These are phyloP conservation scores for Drosophila setosimentum DNA, from an alignment of 2,888 invertebrate species.

Conservation along the genomic window DNA sequence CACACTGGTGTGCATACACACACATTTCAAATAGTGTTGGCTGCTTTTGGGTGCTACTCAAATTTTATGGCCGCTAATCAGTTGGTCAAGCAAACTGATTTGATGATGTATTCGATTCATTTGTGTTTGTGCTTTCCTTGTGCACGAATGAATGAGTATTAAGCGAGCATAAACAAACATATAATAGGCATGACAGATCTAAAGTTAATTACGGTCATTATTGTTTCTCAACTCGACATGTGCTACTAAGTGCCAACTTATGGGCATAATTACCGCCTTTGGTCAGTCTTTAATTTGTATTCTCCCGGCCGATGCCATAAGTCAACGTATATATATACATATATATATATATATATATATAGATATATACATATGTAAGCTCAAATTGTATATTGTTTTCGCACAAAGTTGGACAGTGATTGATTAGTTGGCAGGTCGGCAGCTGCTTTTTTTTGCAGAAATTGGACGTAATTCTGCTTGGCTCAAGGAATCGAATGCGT, in stretches of 20 bases:
- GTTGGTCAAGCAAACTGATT: constrained; percentile 23
- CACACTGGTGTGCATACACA: neutral
- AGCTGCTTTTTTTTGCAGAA: constrained; percentile 19
- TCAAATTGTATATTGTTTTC: constrained; percentile 1
- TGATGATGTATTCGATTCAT: constrained; percentile 18
- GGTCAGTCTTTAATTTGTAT: constrained; percentile 11
- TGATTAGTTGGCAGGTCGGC: constrained; percentile 53
- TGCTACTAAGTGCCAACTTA: constrained; percentile 62
- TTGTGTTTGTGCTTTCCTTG: constrained; percentile 30
- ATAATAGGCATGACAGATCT: constrained; percentile 70
- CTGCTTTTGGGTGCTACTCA: constrained; percentile 5
- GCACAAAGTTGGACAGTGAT: constrained; percentile 44
- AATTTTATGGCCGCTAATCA: constrained; percentile 13
- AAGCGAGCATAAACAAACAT: constrained; percentile 17
- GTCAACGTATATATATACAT: constrained; percentile 26
- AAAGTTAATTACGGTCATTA: constrained; percentile 73
- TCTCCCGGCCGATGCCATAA: constrained; percentile 38
- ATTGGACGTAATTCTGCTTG: neutral
- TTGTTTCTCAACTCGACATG: constrained; percentile 51
- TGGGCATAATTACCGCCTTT: constrained; percentile 59
- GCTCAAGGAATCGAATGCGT: neutral
- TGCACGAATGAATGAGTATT: constrained; percentile 37
- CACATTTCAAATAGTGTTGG: neutral
- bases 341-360: neutral
- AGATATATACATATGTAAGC: neutral